Conservation (phyloP, 2,888 invertebrate species). For the Polylopha cassiicola region DNA sequence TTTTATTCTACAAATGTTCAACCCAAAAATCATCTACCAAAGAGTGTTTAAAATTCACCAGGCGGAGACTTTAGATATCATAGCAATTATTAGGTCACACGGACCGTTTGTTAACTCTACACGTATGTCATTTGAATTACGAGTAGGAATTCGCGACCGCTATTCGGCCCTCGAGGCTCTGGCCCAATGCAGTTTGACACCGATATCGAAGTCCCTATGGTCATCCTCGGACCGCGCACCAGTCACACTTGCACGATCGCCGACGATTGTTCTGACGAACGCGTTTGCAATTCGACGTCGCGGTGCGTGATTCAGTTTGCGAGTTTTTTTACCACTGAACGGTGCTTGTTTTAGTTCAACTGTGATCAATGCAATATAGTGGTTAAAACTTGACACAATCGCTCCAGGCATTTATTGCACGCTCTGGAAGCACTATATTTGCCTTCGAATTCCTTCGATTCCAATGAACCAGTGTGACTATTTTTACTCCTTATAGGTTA, state of each 20-base stretch:
- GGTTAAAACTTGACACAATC: conserved; percentile 3
- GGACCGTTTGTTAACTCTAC: conserved; percentile 62
- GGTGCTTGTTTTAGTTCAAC: conserved; percentile 51
- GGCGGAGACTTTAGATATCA: conserved; percentile 44
- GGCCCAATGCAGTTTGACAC: conserved; percentile 62
- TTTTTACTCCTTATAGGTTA: conserved; percentile 37
- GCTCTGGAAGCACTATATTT: conserved; percentile 28
- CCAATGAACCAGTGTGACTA: conserved; percentile 39
- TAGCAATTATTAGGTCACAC: conserved; percentile 64
- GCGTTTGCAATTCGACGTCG: conserved; percentile 53
- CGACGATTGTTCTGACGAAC: conserved; percentile 58
- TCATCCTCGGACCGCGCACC: conserved; percentile 35
- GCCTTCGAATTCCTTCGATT: conserved; percentile 31
- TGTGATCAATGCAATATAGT: neutral
- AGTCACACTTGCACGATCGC: conserved; percentile 46
- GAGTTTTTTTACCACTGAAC: conserved; percentile 55
- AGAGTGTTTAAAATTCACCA: conserved; percentile 31
- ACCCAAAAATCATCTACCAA: conserved; percentile 1
- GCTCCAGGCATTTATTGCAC: conserved; percentile 25
- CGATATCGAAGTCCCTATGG: conserved; percentile 62
- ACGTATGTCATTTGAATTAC: conserved; percentile 73
- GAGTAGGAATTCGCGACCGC: conserved; percentile 75
- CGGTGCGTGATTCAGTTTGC: conserved; percentile 64
- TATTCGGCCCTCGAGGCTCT: conserved; percentile 62
- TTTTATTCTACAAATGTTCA: too few species aligned